Conservation (phyloP, 2,888 invertebrate genomes). For the Cyaniris semiargus region DNA sequence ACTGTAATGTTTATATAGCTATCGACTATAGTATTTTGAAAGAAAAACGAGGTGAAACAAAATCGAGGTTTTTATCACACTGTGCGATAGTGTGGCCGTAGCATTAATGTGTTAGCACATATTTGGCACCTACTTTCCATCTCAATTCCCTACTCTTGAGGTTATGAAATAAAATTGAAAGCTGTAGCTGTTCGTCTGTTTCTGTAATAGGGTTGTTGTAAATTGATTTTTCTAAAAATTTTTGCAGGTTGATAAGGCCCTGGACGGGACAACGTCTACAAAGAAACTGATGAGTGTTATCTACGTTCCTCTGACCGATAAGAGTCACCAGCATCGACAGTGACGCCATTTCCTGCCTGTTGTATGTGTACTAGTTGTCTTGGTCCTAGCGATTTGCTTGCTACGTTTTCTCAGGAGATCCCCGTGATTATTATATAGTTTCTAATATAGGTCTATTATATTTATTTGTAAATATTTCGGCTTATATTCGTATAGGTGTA, state of each 20-base stretch:
- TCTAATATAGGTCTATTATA: neutral
- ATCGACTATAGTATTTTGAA: no score
- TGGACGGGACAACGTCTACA: conserved; percentile 87
- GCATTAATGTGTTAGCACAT: no score
- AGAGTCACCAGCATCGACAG: conserved; percentile 72
- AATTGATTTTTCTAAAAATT: conserved; percentile 22
- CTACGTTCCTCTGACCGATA: conserved; percentile 97
- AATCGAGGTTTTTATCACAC: no score
- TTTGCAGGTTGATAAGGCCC: conserved; percentile 90
- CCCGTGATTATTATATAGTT: conserved; percentile 34
- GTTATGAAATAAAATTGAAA: no score
- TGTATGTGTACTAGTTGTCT: conserved; percentile 35
- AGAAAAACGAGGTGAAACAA: no score
- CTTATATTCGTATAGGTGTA: conserved; percentile 9
- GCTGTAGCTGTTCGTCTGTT: no score
- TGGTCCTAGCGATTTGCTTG: conserved; percentile 37
- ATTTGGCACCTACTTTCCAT: no score
- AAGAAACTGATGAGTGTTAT: conserved; percentile 96
- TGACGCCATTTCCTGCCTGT: conserved; percentile 50
- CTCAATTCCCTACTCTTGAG: no score
- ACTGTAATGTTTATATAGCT: no score
- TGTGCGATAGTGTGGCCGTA: no score
- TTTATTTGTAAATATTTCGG: conserved; percentile 25
- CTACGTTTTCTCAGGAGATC: conserved; percentile 39
- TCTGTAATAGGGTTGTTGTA: neutral